Conservation (phyloP, 1,140 invertebrate genomes). For the Caenorhabditis brenneri region DNA sequence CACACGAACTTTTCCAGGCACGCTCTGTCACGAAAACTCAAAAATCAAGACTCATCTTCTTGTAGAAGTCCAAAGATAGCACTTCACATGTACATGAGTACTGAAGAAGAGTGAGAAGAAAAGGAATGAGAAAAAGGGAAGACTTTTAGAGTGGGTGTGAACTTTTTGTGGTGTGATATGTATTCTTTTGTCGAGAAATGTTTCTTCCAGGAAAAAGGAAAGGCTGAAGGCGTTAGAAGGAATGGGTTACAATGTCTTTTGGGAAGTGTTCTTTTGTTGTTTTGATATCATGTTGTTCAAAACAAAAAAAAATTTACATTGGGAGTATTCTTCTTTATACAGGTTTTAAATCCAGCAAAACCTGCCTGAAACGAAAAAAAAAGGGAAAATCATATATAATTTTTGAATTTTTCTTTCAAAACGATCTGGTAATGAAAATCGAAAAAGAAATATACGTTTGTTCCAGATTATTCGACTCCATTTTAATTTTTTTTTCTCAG, state of each 20-base stretch:
- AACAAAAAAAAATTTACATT: no score
- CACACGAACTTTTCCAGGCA: constrained; percentile 26
- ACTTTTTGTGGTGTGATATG: constrained; percentile 16
- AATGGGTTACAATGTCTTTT: background rate
- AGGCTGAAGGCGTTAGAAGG: background rate
- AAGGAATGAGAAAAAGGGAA: background rate
- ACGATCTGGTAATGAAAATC: no score
- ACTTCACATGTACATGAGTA: background rate
- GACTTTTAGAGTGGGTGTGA: constrained; percentile 17
- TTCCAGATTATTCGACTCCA: no score
- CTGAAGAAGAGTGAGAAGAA: background rate
- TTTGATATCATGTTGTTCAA: background rate
- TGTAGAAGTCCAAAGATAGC: background rate
- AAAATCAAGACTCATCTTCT: background rate
- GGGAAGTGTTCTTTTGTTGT: background rate
- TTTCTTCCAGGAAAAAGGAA: background rate
- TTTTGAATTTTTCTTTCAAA: no score
- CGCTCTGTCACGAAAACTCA: constrained; percentile 30
- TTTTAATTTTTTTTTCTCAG: no score
- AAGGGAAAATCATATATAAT: no score
- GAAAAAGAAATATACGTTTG: no score
- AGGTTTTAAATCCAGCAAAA: no score
- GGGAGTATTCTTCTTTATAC: no score
- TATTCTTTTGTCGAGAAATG: constrained; percentile 12
- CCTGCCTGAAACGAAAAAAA: no score